Conservation (phyloP, 2,888 invertebrate species). For the Villa cingulata region DNA sequence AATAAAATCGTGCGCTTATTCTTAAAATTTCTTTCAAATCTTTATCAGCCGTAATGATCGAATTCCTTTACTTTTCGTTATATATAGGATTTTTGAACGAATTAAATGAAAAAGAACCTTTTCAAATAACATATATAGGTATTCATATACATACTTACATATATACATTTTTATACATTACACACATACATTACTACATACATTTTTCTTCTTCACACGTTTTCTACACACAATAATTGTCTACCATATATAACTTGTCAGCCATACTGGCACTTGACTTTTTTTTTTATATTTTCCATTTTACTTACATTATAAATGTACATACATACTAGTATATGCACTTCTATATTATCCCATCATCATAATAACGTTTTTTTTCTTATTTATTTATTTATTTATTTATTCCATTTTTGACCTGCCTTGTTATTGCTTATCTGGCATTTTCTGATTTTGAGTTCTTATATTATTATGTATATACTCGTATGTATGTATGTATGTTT, state of each 20-base stretch:
- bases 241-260: background rate
- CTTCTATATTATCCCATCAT: no score
- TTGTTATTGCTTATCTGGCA: background rate
- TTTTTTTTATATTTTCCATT: background rate
- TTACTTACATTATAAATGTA: background rate
- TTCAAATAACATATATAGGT: no score
- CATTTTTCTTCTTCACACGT: background rate
- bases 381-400: background rate
- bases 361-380: background rate
- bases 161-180: no score
- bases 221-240: background rate
- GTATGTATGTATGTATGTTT: no score
- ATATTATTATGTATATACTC: no score
- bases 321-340: no score
- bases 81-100: background rate
- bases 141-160: no score
- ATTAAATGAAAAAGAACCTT: slow-evolving; percentile 4
- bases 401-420: background rate
- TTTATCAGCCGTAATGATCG: slow-evolving; percentile 9
- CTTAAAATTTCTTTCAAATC: slow-evolving; percentile 1
- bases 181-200: no score
- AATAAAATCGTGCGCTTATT: background rate
- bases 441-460: background rate
- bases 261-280: background rate
- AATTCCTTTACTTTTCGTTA: slow-evolving; percentile 7